These are phyloP conservation scores for Trachelus stipa DNA, from an alignment of 2,888 invertebrate genomes.

Conservation along the genomic window DNA sequence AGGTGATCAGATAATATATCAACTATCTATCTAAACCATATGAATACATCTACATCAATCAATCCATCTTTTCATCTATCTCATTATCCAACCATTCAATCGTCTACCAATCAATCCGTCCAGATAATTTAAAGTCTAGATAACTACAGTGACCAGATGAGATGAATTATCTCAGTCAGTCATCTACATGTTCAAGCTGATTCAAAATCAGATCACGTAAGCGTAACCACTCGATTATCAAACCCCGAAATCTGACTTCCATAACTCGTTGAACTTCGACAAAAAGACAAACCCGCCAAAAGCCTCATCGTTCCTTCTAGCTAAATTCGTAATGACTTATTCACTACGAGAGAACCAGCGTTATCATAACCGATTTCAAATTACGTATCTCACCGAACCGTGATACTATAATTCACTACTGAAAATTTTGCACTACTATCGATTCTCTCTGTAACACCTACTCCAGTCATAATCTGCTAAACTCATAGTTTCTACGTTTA, in stretches of 20 bases:
- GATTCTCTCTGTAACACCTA: neutral
- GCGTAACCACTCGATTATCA: conserved; percentile 3
- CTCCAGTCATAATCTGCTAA: neutral
- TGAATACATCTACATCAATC: no score
- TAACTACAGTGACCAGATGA: neutral
- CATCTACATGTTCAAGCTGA: neutral
- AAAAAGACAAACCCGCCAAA: neutral
- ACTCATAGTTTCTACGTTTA: neutral
- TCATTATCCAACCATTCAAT: neutral
- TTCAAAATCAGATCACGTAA: conserved; percentile 28
- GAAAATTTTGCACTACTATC: neutral
- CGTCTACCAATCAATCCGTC: neutral
- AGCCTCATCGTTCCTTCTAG: neutral
- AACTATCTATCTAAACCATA: neutral
- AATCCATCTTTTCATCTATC: neutral
- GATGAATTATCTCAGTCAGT: neutral
- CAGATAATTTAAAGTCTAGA: neutral
- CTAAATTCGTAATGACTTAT: neutral
- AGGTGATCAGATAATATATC: neutral
- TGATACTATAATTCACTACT: neutral
- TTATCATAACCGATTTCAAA: conserved; percentile 15
- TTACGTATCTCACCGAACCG: conserved; percentile 3
- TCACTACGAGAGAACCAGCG: neutral
- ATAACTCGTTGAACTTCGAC: neutral
- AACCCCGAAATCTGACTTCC: neutral